phyloP scores from a whole-genome alignment of 2,113 vertebrate species.

The Corythaeola cristata region DNA sequence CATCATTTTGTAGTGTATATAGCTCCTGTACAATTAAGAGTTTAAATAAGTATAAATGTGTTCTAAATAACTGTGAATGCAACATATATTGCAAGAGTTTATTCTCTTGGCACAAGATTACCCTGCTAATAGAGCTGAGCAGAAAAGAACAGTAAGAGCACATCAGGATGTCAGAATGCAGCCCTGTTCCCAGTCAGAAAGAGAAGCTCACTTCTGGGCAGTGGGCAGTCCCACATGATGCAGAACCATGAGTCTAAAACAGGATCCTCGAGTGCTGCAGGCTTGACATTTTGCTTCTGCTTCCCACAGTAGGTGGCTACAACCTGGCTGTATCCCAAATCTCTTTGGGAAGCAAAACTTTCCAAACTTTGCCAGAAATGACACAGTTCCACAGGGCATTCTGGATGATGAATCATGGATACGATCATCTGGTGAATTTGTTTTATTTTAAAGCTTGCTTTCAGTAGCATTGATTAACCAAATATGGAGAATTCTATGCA shows the following conservation, averaged over 20 bases:
- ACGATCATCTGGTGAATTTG: background rate
- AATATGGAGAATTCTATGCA: background rate
- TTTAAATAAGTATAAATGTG: background rate
- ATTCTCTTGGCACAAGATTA: background rate
- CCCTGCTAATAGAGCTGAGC: background rate
- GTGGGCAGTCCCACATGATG: rapidly evolving
- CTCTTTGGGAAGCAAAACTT: background rate
- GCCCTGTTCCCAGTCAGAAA: background rate
- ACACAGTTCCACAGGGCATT: background rate
- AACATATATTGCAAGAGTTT: background rate
- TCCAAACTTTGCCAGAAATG: background rate
- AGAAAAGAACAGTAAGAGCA: background rate
- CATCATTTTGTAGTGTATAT: background rate
- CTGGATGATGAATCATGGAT: background rate
- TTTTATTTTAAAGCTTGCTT: background rate
- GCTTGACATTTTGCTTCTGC: background rate
- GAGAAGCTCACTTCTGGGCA: background rate
- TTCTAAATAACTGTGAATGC: background rate
- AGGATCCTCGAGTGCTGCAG: background rate
- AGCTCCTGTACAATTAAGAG: background rate
- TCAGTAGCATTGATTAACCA: background rate
- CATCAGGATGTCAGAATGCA: background rate
- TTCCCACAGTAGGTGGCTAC: background rate
- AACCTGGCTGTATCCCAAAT: too few species aligned
- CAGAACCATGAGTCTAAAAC: background rate